Evolutionary conservation across 1,140 invertebrate genomes (phyloP).

Genomic region (Lordiphosa collinella): DNA sequence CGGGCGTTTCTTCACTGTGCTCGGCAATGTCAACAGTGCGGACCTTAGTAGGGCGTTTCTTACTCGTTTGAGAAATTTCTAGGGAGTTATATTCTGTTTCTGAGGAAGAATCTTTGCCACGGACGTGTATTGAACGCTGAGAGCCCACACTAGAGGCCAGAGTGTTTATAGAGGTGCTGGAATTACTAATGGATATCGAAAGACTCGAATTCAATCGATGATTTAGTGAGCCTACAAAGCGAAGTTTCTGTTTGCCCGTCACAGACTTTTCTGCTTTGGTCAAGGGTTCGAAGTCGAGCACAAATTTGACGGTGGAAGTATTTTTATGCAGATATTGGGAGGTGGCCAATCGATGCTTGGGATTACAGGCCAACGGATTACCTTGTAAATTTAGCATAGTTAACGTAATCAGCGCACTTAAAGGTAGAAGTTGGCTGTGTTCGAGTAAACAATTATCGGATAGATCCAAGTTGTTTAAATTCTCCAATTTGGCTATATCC

Average conservation of each 20-base stretch:
- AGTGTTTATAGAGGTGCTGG: conserved; percentile 43
- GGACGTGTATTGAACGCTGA: conserved; percentile 41
- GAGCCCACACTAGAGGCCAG: conserved; percentile 69
- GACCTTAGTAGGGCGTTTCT: conserved; percentile 32
- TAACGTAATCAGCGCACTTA: conserved; percentile 81
- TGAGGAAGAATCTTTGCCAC: conserved; percentile 27
- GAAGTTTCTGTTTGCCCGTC: conserved; percentile 72
- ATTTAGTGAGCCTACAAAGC: conserved; percentile 29
- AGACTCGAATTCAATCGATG: conserved; percentile 33
- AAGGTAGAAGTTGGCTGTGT: conserved; percentile 81
- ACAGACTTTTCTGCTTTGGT: conserved; percentile 81
- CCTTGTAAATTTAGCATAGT: conserved; percentile 82
- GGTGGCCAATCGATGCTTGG: conserved; percentile 81
- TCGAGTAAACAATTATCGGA: conserved; percentile 84
- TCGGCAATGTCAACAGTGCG: conserved; percentile 67
- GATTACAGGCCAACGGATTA: conserved; percentile 84
- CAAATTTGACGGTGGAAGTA: conserved; percentile 81
- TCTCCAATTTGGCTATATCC: conserved; percentile 81
- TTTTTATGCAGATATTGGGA: conserved; percentile 82
- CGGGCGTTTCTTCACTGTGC: conserved; percentile 9
- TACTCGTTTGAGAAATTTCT: conserved; percentile 21
- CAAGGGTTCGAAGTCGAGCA: conserved; percentile 81
- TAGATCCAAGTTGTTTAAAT: conserved; percentile 82
- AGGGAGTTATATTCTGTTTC: conserved; percentile 26
- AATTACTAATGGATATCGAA: conserved; percentile 50